Conservation (phyloP, 2,888 invertebrate genomes). For the Mesorhabditis belari region DNA sequence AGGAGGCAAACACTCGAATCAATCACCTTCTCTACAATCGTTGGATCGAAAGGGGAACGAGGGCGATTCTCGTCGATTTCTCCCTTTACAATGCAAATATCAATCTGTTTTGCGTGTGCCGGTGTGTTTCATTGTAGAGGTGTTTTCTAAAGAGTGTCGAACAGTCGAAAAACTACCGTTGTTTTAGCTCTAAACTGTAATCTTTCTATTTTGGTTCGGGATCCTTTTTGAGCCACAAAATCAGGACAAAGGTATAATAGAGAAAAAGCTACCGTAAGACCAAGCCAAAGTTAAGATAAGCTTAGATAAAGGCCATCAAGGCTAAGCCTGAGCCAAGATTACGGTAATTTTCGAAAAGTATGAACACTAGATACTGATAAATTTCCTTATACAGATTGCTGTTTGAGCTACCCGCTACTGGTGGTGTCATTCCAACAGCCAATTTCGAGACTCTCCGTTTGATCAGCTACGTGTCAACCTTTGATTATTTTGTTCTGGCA, state of each 20-base stretch:
- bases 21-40: constrained; percentile 58
- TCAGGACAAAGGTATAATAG: no score
- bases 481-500: constrained; percentile 55
- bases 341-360: not conserved
- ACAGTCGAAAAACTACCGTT: constrained; percentile 1
- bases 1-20: constrained; percentile 22
- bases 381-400: constrained; percentile 58
- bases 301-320: not conserved
- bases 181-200: no score
- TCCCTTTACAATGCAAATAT: constrained; percentile 70
- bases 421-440: constrained; percentile 65
- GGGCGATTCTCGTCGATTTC: constrained; percentile 68
- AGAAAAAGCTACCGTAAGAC: not conserved
- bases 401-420: constrained; percentile 68
- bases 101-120: constrained; percentile 66
- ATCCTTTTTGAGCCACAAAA: no score
- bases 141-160: not conserved
- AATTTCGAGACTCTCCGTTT: constrained; percentile 25
- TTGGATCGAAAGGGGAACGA: constrained; percentile 68
- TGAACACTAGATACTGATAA: not conserved
- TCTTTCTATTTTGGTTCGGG: no score
- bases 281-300: not conserved
- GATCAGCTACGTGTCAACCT: constrained; percentile 59
- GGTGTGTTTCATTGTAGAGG: no score
- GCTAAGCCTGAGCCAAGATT: not conserved